Evolutionary conservation across 1,140 invertebrate genomes (phyloP).

Genomic region (Solenopsis fugax): DNA sequence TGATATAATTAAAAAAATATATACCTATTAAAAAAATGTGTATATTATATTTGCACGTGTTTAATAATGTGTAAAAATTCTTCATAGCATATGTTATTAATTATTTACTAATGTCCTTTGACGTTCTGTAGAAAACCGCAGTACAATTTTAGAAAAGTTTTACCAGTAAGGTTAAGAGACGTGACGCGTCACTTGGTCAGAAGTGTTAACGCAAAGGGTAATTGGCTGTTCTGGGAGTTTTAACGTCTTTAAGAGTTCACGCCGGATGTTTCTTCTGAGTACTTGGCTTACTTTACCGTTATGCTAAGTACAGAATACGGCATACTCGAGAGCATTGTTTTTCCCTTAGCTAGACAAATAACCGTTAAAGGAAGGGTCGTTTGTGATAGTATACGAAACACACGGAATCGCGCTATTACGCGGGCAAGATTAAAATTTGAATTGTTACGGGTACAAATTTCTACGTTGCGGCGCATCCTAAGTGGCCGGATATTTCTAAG

Average conservation of each 20-base stretch:
- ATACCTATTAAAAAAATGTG: too few species aligned
- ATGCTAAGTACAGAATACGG: conserved; percentile 45
- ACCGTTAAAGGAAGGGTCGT: conserved; percentile 47
- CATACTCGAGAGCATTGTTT: conserved; percentile 30
- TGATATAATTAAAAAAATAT: not conserved
- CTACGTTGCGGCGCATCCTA: conserved; percentile 12
- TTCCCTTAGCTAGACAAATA: conserved; percentile 52
- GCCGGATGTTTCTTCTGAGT: conserved; percentile 27
- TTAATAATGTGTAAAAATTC: not conserved
- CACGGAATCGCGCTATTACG: conserved; percentile 66
- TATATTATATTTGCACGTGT: not conserved
- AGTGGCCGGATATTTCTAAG: conserved; percentile 40
- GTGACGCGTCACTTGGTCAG: not conserved
- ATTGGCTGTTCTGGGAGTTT: conserved; percentile 28
- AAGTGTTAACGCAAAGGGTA: conserved; percentile 20
- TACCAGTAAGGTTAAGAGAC: not conserved
- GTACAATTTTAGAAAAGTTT: not conserved
- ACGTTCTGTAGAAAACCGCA: too few species aligned
- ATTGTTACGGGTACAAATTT: conserved; percentile 70
- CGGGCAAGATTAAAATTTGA: conserved; percentile 77
- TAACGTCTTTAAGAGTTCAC: conserved; percentile 20
- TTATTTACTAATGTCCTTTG: not conserved
- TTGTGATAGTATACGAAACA: conserved; percentile 64
- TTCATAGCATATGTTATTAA: not conserved
- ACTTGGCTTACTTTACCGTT: conserved; percentile 8